These are phyloP conservation scores for Hydra vulgaris DNA, from an alignment of 30 jellyfish, hydroid and myxozoan genomes.

Conservation along the genomic window DNA sequence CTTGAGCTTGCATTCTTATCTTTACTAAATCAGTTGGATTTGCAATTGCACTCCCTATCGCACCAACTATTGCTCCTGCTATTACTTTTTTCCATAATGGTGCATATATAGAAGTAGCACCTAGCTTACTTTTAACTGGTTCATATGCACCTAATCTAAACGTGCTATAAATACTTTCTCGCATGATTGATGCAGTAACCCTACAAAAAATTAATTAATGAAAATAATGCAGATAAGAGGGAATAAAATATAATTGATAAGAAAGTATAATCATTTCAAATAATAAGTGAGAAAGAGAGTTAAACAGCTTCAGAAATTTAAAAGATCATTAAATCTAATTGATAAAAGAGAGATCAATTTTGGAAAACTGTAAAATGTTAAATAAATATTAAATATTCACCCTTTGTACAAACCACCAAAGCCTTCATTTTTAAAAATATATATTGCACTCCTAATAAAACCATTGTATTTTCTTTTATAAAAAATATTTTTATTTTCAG, in stretches of 20 bases:
- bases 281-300: background rate
- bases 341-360: background rate
- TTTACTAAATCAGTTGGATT: conserved; percentile 84
- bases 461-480: conserved; percentile 62
- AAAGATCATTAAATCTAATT: too few relatives aligned
- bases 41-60: conserved; percentile 85
- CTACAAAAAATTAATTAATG: conserved; percentile 10
- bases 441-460: conserved; percentile 42
- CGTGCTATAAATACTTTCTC: conserved; percentile 80
- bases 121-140: conserved; percentile 57
- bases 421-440: conserved; percentile 67
- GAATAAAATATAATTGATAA: too few relatives aligned
- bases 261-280: too few relatives aligned
- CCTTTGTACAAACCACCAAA: conserved; percentile 70
- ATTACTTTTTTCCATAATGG: conserved; percentile 67
- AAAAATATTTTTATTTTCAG: conserved; percentile 44
- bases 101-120: conserved; percentile 37
- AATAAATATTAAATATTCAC: conserved; percentile 29
- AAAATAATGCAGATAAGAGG: too few relatives aligned
- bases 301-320: background rate
- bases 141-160: conserved; percentile 78
- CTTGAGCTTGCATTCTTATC: conserved; percentile 73
- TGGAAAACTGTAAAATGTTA: background rate
- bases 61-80: conserved; percentile 80
- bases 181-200: conserved; percentile 56